Evolutionary conservation across 2,797 vertebrate genomes (phyloP), one percentile per base, ranked within the genome.

Genomic region (Poecilia gillii): DNA sequence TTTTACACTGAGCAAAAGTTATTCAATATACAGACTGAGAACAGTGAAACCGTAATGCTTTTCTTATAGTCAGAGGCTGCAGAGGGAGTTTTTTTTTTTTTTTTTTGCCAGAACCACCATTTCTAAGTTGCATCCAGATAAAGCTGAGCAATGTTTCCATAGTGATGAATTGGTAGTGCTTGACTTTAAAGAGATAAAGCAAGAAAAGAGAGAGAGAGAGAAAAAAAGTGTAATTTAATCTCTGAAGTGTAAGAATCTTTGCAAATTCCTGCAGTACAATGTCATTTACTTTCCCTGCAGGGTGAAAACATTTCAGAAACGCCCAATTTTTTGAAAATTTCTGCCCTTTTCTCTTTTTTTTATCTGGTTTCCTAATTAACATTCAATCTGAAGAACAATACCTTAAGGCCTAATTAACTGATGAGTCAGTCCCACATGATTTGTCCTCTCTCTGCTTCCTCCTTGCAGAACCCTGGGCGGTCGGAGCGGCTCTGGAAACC

Each of bases 391-490:
- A 31, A 70, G 41, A 76, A 66, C 45, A 49, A 45, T 9, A 51
- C 55, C 66, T 71, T 64, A 59, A 43, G 31, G 47, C 1, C 45
- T 76, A 76, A 79, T 57, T 55, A 39, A 81, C 75, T 78, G 51
- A 77, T 66, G 62, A 84, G 77, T 78, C 51, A 9, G n/a, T 71
- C 70, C 77, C 78, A 70, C 72, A 84, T 73, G 39, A 82, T 47
- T 81, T 87, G 72, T 84, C 45, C 74, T 78, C 31, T 81, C 68
- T 83, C 41, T 70, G 62, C 3, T 84, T 64, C 77, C 81, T 53
- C 81, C 75, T 85, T 86, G 75, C 89, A 91, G 93, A 89, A 88
- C 68, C 64, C 78, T 80, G 91, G 90, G 82, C 85, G 82, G 72
- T 84, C 80, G 75, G 41, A 84, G 83, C 85, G 77, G 83, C 78